Percentiles rank a stretch among this genome's conserved stretches.
phyloP scores from a whole-genome alignment of 2,888 invertebrate genomes.

The Cheilosia impressa region DNA sequence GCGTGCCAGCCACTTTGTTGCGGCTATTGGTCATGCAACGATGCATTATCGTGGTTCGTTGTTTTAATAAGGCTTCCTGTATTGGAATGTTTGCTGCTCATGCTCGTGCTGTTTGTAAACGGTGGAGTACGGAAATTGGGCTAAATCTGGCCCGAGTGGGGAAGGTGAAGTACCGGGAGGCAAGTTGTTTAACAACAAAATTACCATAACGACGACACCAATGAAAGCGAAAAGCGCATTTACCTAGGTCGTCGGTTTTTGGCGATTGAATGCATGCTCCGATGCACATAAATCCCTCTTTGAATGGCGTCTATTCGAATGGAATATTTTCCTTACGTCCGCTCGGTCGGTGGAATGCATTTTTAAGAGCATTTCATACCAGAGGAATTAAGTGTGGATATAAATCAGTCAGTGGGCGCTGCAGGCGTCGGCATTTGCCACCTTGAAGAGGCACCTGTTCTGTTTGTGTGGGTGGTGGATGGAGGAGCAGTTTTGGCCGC shows the following conservation, averaged over 20 bases:
- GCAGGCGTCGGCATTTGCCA: neutral
- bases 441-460: neutral
- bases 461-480: neutral
- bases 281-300: neutral
- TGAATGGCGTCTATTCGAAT: neutral
- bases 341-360: neutral
- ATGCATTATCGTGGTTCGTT: conserved; percentile 11
- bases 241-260: neutral
- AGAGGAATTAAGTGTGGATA: neutral
- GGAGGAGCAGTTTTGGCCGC: no score
- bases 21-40: conserved; percentile 38
- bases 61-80: conserved; percentile 31
- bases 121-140: conserved; percentile 18
- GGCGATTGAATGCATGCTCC: neutral
- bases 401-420: neutral
- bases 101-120: conserved; percentile 36
- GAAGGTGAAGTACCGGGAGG: neutral
- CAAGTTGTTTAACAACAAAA: neutral
- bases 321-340: no score
- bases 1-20: conserved; percentile 16
- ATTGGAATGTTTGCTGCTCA: conserved; percentile 6
- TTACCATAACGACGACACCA: conserved; percentile 22
- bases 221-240: conserved; percentile 1
- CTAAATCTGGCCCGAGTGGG: conserved; percentile 34
- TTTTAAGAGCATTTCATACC: neutral